phyloP scores from a whole-genome alignment of 2,888 invertebrate species.

The Euphydryas editha region DNA sequence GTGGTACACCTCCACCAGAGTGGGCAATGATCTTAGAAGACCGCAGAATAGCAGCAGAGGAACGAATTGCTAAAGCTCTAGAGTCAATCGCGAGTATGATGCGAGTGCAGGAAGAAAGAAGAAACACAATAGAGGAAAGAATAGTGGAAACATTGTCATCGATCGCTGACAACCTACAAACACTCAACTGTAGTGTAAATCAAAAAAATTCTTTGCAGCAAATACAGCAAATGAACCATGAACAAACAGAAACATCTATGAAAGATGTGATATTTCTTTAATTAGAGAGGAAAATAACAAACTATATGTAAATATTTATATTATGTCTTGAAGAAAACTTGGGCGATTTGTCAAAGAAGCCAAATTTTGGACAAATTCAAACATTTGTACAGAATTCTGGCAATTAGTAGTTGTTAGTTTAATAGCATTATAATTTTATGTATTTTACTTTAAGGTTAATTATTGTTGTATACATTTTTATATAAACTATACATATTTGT shows the following conservation, averaged over 20 bases:
- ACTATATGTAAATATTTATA: neutral
- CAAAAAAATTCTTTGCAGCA: constrained; percentile 66
- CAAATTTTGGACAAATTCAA: no score
- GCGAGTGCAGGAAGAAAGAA: constrained; percentile 63
- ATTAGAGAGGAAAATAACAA: neutral
- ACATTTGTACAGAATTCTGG: no score
- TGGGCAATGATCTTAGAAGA: constrained; percentile 74
- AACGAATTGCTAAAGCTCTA: constrained; percentile 68
- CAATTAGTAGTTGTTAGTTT: no score
- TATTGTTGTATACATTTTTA: no score
- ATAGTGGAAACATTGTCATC: constrained; percentile 62
- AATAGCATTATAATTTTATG: no score
- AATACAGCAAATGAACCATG: constrained; percentile 52
- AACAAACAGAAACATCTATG: constrained; percentile 53
- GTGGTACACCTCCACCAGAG: constrained; percentile 64
- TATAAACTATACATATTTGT: neutral
- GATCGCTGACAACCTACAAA: constrained; percentile 66
- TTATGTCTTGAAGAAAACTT: neutral
- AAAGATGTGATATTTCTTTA: constrained; percentile 54
- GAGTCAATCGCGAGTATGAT: constrained; percentile 64
- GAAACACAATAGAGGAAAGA: constrained; percentile 59
- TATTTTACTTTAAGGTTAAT: no score
- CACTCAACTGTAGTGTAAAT: constrained; percentile 60
- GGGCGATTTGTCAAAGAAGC: neutral
- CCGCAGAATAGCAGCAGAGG: constrained; percentile 67